phyloP scores from a whole-genome alignment of 2,113 vertebrate species.

The Barbus barbus region DNA sequence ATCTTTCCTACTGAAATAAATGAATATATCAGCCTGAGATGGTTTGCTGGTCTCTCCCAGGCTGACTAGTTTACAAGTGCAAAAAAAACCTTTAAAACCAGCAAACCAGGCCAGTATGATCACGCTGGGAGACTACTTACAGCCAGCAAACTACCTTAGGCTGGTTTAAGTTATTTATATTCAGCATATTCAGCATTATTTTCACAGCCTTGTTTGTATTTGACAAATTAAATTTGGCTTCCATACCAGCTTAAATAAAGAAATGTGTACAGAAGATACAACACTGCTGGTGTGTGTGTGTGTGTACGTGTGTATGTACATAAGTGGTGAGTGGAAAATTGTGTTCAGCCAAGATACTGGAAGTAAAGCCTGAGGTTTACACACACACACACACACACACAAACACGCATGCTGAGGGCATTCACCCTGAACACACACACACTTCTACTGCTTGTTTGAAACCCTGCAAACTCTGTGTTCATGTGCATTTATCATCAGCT shows the following conservation, averaged over 20 bases:
- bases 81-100: background rate
- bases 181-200: background rate
- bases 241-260: background rate
- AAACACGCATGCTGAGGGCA: background rate
- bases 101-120: background rate
- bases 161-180: background rate
- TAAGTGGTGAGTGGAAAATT: conserved; percentile 53
- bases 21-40: too few relatives aligned
- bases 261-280: background rate
- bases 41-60: background rate
- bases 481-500: conserved; percentile 21
- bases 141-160: background rate
- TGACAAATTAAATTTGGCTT: background rate
- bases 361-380: background rate
- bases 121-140: background rate
- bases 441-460: background rate
- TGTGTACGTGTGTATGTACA: conserved; percentile 33
- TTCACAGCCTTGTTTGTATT: background rate
- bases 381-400: background rate
- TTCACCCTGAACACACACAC: background rate
- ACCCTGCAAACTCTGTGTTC: background rate
- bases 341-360: conserved; percentile 35
- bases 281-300: background rate
- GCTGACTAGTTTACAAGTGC: background rate
- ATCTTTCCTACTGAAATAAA: too few relatives aligned